Conservation (phyloP, 2,888 invertebrate species). For the Drosophila imparisetae region DNA sequence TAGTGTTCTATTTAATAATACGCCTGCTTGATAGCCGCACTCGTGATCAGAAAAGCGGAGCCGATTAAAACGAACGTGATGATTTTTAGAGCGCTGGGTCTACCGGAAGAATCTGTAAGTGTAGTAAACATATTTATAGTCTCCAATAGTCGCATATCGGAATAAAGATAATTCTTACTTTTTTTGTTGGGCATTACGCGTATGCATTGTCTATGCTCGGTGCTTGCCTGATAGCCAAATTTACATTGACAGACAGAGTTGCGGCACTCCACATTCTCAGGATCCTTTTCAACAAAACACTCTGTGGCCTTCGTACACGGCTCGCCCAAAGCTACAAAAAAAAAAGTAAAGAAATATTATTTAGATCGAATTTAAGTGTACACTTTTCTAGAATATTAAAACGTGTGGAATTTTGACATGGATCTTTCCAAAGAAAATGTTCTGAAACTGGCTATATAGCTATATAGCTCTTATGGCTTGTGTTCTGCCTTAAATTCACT, state of each 20-base stretch:
- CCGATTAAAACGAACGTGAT: slow-evolving; percentile 84
- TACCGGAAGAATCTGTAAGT: slow-evolving; percentile 84
- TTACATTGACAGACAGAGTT: slow-evolving; percentile 84
- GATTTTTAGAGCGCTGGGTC: slow-evolving; percentile 85
- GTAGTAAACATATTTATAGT: neutral
- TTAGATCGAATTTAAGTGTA: neutral
- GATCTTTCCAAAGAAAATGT: neutral
- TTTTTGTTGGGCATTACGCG: slow-evolving; percentile 82
- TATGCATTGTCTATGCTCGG: slow-evolving; percentile 76
- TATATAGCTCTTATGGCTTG: neutral
- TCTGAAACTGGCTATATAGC: neutral
- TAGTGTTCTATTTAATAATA: slow-evolving; percentile 56
- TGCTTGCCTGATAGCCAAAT: slow-evolving; percentile 74
- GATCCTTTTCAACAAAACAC: slow-evolving; percentile 80
- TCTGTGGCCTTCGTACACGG: slow-evolving; percentile 80
- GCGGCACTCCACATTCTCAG: slow-evolving; percentile 83
- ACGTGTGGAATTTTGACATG: neutral
- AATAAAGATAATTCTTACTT: slow-evolving; percentile 61
- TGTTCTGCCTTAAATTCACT: neutral
- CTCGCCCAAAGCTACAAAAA: slow-evolving; percentile 74
- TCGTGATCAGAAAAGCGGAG: slow-evolving; percentile 84
- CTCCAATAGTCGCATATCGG: neutral
- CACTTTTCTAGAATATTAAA: neutral
- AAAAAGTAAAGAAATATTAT: neutral
- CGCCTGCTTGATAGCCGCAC: slow-evolving; percentile 84